Evolutionary conservation across 2,113 vertebrate species (phyloP).

Genomic region (Synchiropus splendidus): DNA sequence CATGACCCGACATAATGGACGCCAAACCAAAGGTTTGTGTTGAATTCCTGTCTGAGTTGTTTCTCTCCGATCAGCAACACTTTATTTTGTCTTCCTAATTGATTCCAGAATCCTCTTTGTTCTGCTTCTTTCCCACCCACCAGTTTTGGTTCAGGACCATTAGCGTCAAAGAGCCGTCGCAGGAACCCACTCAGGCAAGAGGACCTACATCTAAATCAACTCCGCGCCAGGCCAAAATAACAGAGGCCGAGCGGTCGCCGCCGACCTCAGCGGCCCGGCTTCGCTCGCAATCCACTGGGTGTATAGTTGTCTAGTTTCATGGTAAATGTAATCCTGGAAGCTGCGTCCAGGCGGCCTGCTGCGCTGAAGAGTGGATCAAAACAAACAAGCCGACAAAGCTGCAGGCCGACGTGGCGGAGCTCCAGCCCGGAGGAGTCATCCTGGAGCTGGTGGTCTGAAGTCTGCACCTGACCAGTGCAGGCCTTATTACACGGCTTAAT

Average conservation of each 20-base stretch:
- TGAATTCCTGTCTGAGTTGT: neutral
- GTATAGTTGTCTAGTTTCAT: slow-evolving; percentile 48
- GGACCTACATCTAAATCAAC: slow-evolving; percentile 25
- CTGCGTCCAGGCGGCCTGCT: slow-evolving; percentile 39
- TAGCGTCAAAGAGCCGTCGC: slow-evolving; percentile 17
- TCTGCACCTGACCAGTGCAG: slow-evolving; percentile 35
- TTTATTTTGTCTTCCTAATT: slow-evolving; percentile 13
- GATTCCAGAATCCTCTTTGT: slow-evolving; percentile 17
- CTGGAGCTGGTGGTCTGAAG: slow-evolving; percentile 34
- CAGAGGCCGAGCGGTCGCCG: neutral
- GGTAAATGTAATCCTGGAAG: slow-evolving; percentile 47
- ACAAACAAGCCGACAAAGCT: slow-evolving; percentile 45
- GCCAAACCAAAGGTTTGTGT: no score
- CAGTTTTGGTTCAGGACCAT: slow-evolving; percentile 23
- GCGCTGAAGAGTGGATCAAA: slow-evolving; percentile 46
- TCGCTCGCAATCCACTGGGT: slow-evolving; percentile 28
- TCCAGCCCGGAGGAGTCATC: slow-evolving; percentile 49
- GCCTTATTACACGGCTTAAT: slow-evolving; percentile 51
- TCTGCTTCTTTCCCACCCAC: slow-evolving; percentile 11
- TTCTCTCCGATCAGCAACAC: neutral
- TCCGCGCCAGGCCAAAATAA: slow-evolving; percentile 17
- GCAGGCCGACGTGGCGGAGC: slow-evolving; percentile 32
- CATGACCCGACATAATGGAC: no score
- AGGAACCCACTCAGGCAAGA: slow-evolving; percentile 20
- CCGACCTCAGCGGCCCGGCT: slow-evolving; percentile 26